Base-by-base conservation (phyloP, 2,888 invertebrate genomes). In the Lasioglossum figueresi region DNA sequence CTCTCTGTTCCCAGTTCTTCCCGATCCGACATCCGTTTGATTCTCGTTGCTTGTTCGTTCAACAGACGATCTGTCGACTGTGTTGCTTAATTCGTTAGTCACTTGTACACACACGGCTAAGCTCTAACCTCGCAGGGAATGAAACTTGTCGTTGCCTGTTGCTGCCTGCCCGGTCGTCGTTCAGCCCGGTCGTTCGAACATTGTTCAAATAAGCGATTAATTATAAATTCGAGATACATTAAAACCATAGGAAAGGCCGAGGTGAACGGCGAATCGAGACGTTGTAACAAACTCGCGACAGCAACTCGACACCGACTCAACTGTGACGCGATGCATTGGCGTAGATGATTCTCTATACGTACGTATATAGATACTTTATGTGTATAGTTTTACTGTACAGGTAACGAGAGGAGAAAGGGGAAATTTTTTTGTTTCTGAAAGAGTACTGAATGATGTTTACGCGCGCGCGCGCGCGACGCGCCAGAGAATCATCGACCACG, bases 311-410 rank as follows among this genome's bases (percentile, higher is more conserved):
- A 48, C 56, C 52, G 80, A 80, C 48, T 37, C 74, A 40, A 81
- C 63, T 48, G 45, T 75, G 68, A 81, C 52, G 48, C 48, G 78
- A 45, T 80, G 70, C 76, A 48, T 72, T 74, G 79, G 72, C 76
- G 79, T 79, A 71, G 56, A 80, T 82, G 82, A 86, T 75, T 31
- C 79, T 79, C 56, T 56, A 56, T 56, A 79, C 75, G 75, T 79
- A 76, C 79, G 45, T 75, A 45, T 79, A 78, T 85, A 77, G 63
- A 85, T 80, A 85, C 76, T 76, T 85, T 83, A 72, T 79, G 76
- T 75, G 77, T 79, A 79, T 63, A 31, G 34, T 79, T 43, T 43
- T 80, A 86, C 83, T 86, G 75, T 86, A 86, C 86, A 87, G 74
- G 83, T 63, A 79, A 80, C 81, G 76, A 70, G 79, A 75, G 12